A percentile compares a stretch with the other conserved stretches of the same genome.
Evolutionary conservation across 2,888 invertebrate genomes (phyloP).

Genomic region (Euplagia quadripunctaria): DNA sequence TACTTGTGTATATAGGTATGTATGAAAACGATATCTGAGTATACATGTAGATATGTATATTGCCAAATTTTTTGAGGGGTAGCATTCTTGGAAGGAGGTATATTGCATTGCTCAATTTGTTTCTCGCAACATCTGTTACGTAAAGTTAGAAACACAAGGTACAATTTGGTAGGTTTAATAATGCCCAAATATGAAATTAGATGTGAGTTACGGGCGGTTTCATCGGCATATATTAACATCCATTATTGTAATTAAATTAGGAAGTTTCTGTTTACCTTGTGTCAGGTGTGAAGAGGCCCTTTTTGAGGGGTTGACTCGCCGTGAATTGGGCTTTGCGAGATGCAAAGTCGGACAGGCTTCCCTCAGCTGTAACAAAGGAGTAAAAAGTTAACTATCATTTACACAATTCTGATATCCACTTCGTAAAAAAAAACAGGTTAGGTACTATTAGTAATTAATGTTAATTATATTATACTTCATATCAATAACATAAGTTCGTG

Average conservation of each 20-base stretch:
- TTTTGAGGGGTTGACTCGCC: conserved; percentile 90
- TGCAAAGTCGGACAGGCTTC: conserved; percentile 96
- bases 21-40: no score
- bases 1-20: no score
- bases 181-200: conserved; percentile 20
- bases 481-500: neutral
- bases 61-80: no score
- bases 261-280: conserved; percentile 83
- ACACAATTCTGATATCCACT: neutral
- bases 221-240: conserved; percentile 28
- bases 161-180: conserved; percentile 31
- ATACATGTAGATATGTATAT: no score
- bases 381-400: conserved; percentile 27
- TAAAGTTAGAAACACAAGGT: conserved; percentile 25
- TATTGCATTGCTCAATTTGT: neutral
- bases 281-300: conserved; percentile 91
- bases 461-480: neutral
- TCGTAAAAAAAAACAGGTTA: neutral
- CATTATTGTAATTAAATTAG: conserved; percentile 46
- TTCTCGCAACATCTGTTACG: conserved; percentile 30
- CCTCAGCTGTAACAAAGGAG: conserved; percentile 92
- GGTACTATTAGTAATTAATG: no score
- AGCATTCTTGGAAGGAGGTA: neutral
- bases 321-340: conserved; percentile 92
- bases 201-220: conserved; percentile 23